A percentile compares a stretch with the other conserved stretches of the same genome.
Conservation (phyloP, 2,113 vertebrate species). For the Crotalus tigris region DNA sequence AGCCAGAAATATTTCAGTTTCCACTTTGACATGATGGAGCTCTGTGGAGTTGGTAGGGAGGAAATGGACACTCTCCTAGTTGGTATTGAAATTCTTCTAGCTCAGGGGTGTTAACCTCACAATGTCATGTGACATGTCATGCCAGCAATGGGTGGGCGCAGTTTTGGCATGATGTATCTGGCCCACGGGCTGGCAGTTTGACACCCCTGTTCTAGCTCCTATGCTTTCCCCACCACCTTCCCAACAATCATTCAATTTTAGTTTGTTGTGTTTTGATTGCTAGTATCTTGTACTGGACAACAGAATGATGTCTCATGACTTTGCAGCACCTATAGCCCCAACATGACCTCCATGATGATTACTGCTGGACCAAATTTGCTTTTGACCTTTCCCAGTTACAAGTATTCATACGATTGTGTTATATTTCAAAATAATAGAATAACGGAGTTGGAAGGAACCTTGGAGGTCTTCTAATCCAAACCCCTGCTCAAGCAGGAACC, state of each 20-base stretch:
- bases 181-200: too few relatives aligned
- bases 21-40: background rate
- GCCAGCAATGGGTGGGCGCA: too few relatives aligned
- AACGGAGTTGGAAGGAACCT: background rate
- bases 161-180: too few relatives aligned
- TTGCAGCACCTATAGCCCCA: background rate
- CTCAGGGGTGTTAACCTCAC: background rate
- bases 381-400: too few relatives aligned
- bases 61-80: background rate
- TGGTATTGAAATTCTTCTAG: background rate
- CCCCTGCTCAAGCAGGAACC: background rate
- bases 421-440: too few relatives aligned
- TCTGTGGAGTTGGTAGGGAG: background rate
- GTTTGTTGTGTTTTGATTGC: background rate
- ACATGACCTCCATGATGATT: background rate
- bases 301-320: background rate
- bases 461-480: background rate
- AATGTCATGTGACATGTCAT: too few relatives aligned
- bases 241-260: background rate
- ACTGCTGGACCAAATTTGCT: background rate
- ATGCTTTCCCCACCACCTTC: background rate
- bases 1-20: background rate
- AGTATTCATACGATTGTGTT: too few relatives aligned
- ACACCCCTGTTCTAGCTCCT: background rate
- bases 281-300: background rate